phyloP scores from a whole-genome alignment of 2,888 invertebrate genomes.

The Heliothis peltigera region DNA sequence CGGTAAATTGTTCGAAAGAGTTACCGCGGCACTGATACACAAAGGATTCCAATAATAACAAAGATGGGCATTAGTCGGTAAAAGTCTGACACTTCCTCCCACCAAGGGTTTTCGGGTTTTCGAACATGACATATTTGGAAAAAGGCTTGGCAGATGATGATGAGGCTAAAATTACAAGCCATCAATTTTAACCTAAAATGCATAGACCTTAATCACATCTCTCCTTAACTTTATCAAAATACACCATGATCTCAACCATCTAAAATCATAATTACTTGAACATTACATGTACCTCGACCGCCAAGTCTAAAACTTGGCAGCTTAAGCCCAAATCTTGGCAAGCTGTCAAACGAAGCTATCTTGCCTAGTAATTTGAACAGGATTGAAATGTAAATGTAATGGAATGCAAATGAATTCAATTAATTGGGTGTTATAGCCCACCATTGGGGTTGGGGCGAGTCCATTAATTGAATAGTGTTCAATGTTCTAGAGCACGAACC shows the following conservation, averaged over 20 bases:
- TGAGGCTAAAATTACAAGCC: neutral
- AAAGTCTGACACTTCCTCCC: too few relatives aligned
- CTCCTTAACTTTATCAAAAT: constrained; percentile 29
- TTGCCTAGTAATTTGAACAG: neutral
- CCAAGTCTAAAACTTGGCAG: neutral
- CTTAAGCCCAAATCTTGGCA: neutral
- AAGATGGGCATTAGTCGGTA: too few relatives aligned
- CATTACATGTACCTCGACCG: neutral
- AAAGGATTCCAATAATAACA: too few relatives aligned
- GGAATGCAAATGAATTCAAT: neutral
- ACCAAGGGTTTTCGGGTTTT: too few relatives aligned
- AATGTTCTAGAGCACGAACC: neutral
- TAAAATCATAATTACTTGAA: neutral
- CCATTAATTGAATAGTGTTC: neutral
- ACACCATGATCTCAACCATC: neutral
- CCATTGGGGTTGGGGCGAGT: neutral
- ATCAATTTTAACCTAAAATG: neutral
- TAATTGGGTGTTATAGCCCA: neutral
- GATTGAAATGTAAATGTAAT: neutral
- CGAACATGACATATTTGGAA: too few relatives aligned
- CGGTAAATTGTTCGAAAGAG: too few relatives aligned
- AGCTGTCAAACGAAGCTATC: neutral
- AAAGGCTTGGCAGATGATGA: too few relatives aligned
- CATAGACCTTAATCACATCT: constrained; percentile 32
- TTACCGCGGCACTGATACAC: too few relatives aligned